phyloP scores from a whole-genome alignment of 2,888 invertebrate species.

The Rugalucina vietnamica region DNA sequence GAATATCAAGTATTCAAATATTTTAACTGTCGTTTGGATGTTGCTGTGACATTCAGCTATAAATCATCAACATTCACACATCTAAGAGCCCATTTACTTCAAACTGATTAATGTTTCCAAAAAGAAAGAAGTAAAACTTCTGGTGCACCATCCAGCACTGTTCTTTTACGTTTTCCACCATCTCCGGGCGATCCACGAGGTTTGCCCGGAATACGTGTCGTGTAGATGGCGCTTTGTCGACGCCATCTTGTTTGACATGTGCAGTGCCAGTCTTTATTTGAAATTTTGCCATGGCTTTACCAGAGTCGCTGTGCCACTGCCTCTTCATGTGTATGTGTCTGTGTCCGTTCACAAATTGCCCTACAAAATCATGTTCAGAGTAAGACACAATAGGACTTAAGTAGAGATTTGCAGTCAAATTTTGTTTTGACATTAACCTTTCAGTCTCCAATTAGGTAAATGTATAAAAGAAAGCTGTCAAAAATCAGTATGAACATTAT shows the following conservation, averaged over 20 bases:
- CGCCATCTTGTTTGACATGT: not conserved
- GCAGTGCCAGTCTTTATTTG: constrained; percentile 38
- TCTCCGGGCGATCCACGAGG: constrained; percentile 35
- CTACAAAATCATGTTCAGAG: no score
- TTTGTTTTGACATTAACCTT: no score
- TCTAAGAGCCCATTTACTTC: not conserved
- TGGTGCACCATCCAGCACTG: constrained; percentile 56
- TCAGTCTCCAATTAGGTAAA: no score
- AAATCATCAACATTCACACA: no score
- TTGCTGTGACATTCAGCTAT: no score
- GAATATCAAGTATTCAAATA: no score
- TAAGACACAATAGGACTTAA: no score
- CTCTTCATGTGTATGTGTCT: constrained; percentile 43
- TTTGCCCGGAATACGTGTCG: constrained; percentile 37
- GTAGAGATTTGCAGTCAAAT: no score
- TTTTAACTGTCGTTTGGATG: no score
- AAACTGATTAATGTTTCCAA: not conserved
- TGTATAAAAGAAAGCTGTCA: no score
- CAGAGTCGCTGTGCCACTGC: constrained; percentile 27
- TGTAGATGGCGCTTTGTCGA: not conserved
- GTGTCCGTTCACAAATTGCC: constrained; percentile 58
- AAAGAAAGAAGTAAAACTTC: constrained; percentile 1
- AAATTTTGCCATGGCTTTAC: constrained; percentile 38
- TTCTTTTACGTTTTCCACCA: constrained; percentile 29
- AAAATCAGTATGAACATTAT: no score